Base-by-base conservation (phyloP, 2,797 vertebrate species). In the Nannoperca obscura region DNA sequence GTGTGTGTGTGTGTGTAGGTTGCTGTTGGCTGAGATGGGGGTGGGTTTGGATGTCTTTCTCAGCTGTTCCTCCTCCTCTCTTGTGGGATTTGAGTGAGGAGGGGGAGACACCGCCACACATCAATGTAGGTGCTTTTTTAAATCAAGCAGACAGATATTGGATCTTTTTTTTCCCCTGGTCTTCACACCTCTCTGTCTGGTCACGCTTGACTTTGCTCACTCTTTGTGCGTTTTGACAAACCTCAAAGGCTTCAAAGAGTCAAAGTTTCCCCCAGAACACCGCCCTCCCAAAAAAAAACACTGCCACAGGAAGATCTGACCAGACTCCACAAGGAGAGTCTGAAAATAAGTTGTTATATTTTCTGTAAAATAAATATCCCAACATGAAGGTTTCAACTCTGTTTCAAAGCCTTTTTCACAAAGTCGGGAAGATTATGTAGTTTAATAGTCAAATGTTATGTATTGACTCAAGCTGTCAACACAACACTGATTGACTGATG, bases 1-100 rank as follows among this genome's bases (percentile, higher is more conserved):
- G 52, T 60, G 55, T 49, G 44, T 50, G 57, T 58, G 73, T 44
- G 64, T 46, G 46, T 38, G 59, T 13, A 7, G 92, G 92, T 87
- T 84, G 36, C 2, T 66, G 36, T 36, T 15, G 50, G 49, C 34
- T n/a, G 63, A 55, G 62, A 30, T 50, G 36, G 44, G 60, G 53
- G 55, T 15, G 34, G 47, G 53, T 32, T 32, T 38, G 52, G 47
- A 67, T 50, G 65, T 74, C 50, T 77, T 27, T 55, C 70, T 83
- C 70, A 52, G 42, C 47, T 64, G 32, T 74, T 70, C 50, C 2
- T 27, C 53, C 30, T 54, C 58, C 17, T 59, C 61, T 78, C 68
- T 53, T 64, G 55, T 60, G 74, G 47, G 72, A 71, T 69, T 64
- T 59, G 55, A 70, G 9, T 9, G n/a, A 32, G 49, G 24, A 20